Evolutionary conservation across 2,113 vertebrate genomes (phyloP).

Genomic region (Petaurus breviceps): DNA sequence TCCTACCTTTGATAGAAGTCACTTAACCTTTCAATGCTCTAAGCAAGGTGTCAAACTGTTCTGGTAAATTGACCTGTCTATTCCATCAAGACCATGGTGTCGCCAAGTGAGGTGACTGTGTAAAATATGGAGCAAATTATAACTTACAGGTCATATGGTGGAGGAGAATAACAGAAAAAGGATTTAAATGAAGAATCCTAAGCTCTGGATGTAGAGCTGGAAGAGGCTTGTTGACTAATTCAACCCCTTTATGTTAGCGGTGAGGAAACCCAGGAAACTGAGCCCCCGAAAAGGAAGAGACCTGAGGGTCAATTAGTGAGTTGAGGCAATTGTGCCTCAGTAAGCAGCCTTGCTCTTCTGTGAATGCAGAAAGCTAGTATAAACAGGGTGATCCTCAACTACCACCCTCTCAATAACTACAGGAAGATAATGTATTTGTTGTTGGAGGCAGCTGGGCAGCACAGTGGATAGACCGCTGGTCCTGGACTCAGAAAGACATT

Average conservation of each 20-base stretch:
- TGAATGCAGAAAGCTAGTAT: neutral
- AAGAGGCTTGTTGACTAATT: neutral
- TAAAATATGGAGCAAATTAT: neutral
- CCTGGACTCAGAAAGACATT: neutral
- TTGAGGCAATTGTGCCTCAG: neutral
- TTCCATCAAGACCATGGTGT: neutral
- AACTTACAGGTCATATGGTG: neutral
- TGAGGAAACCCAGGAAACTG: neutral
- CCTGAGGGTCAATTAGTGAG: neutral
- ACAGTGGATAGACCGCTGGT: neutral
- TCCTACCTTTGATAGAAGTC: no score
- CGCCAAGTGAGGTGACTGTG: neutral
- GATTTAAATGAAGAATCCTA: neutral
- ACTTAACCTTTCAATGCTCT: neutral
- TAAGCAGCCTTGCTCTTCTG: neutral
- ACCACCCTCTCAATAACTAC: neutral
- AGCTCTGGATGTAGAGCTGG: neutral
- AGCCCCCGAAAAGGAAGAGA: neutral
- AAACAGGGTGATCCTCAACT: neutral
- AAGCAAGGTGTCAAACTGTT: neutral
- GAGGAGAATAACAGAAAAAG: neutral
- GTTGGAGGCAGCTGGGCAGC: neutral
- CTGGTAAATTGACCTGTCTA: neutral
- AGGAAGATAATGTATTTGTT: neutral
- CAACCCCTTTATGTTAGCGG: neutral